Evolutionary conservation across 2,888 invertebrate species (phyloP).

Genomic region (Alcis repandata): DNA sequence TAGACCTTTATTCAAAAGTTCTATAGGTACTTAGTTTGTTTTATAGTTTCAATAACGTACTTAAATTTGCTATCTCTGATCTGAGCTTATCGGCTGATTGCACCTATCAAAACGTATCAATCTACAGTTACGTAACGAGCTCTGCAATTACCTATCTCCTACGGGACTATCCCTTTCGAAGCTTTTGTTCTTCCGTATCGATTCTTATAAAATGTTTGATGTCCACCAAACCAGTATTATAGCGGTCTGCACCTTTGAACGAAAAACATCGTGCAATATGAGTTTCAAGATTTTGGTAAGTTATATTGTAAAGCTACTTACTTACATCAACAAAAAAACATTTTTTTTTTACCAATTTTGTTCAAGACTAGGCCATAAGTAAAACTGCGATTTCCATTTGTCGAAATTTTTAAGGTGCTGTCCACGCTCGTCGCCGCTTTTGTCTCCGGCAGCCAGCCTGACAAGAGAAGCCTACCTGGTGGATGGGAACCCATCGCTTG

Average conservation of each 20-base stretch:
- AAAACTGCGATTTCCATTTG: too few relatives aligned
- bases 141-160: conserved; percentile 30
- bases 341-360: too few relatives aligned
- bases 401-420: conserved; percentile 47
- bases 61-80: too few relatives aligned
- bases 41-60: too few relatives aligned
- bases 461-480: conserved; percentile 68
- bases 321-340: too few relatives aligned
- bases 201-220: conserved; percentile 71
- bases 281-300: conserved; percentile 69
- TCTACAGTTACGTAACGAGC: conserved; percentile 25
- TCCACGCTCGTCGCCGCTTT: conserved; percentile 51
- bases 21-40: too few relatives aligned
- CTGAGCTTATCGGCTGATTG: conserved; percentile 10
- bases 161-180: conserved; percentile 34
- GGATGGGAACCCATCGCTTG: conserved; percentile 54
- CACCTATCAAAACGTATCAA: conserved; percentile 36
- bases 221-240: conserved; percentile 50
- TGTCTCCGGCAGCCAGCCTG: conserved; percentile 53
- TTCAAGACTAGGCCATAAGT: too few relatives aligned
- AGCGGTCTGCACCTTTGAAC: conserved; percentile 39
- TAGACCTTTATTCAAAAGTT: too few relatives aligned
- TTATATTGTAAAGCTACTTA: conserved; percentile 8
- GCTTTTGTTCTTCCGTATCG: conserved; percentile 70
- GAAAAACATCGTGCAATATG: conserved; percentile 58